phyloP scores from a whole-genome alignment of 35 echinoderm and acorn worm species.

The Holothuria glaberrima region DNA sequence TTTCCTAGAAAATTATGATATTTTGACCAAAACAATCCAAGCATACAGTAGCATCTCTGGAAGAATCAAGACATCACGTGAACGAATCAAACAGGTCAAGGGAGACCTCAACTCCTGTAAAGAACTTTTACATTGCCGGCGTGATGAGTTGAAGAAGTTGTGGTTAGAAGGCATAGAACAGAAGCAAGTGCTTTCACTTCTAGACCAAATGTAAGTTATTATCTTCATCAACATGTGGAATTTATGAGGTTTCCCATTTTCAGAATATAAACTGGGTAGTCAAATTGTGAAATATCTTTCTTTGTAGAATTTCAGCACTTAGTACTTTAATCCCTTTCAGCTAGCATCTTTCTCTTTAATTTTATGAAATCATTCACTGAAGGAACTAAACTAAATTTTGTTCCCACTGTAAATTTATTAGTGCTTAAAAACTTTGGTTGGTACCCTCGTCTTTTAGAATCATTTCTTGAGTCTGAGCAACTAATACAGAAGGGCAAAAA shows the following conservation, averaged over 20 bases:
- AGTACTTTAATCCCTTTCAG: no score
- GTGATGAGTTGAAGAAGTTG: conserved; percentile 90
- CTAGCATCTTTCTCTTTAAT: no score
- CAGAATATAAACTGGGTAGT: no score
- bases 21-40: conserved; percentile 93
- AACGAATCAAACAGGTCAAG: conserved; percentile 82
- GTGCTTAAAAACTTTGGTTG: no score
- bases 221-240: neutral
- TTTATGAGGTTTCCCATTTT: neutral
- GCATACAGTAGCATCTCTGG: conserved; percentile 95
- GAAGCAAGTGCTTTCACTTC: conserved; percentile 85
- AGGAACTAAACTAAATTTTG: no score
- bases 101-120: conserved; percentile 91
- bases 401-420: no score
- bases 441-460: no score
- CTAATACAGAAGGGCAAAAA: no score
- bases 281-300: no score
- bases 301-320: no score
- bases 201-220: conserved; percentile 90
- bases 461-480: no score
- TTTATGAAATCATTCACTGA: no score
- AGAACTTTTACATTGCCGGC: conserved; percentile 90
- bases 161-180: conserved; percentile 99
- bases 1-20: conserved; percentile 87
- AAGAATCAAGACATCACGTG: conserved; percentile 83